These are phyloP conservation scores for Ornithoptera priamus DNA, from an alignment of 2,888 invertebrate species.

Conservation along the genomic window DNA sequence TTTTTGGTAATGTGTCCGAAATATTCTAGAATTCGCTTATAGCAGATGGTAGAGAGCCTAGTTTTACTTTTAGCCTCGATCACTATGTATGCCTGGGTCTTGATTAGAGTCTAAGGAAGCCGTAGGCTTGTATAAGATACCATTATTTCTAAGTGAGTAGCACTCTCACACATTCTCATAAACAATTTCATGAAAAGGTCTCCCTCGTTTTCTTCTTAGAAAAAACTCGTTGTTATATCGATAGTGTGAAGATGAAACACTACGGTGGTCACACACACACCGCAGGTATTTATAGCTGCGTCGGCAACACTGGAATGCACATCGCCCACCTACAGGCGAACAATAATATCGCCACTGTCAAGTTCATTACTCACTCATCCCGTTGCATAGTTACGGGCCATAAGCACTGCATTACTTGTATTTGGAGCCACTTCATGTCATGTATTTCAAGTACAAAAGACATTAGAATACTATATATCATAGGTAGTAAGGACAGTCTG, in stretches of 20 bases:
- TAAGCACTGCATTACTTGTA: slow-evolving; percentile 17
- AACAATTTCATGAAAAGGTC: too few species aligned
- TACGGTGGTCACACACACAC: slow-evolving; percentile 32
- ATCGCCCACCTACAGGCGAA: slow-evolving; percentile 53
- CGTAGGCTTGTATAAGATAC: too few species aligned
- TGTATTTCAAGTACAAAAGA: not conserved
- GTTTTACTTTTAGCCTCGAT: too few species aligned
- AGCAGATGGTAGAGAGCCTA: too few species aligned
- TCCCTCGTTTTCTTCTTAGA: too few species aligned
- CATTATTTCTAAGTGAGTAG: too few species aligned
- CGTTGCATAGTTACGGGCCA: slow-evolving; percentile 30
- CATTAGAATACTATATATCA: not conserved
- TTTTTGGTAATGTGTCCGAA: too few species aligned
- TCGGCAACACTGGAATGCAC: slow-evolving; percentile 50
- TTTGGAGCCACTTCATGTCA: slow-evolving; percentile 6
- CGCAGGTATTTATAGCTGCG: slow-evolving; percentile 46
- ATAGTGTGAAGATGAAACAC: slow-evolving; percentile 12
- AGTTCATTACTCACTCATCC: slow-evolving; percentile 67
- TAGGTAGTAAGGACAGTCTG: too few species aligned
- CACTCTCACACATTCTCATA: too few species aligned
- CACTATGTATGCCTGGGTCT: too few species aligned
- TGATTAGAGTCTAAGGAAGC: too few species aligned
- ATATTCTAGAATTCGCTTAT: too few species aligned
- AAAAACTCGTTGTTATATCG: not conserved
- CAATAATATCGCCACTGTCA: slow-evolving; percentile 71